These are phyloP conservation scores for Potamarius usumacintae DNA, from an alignment of 2,113 vertebrate species.

Conservation along the genomic window DNA sequence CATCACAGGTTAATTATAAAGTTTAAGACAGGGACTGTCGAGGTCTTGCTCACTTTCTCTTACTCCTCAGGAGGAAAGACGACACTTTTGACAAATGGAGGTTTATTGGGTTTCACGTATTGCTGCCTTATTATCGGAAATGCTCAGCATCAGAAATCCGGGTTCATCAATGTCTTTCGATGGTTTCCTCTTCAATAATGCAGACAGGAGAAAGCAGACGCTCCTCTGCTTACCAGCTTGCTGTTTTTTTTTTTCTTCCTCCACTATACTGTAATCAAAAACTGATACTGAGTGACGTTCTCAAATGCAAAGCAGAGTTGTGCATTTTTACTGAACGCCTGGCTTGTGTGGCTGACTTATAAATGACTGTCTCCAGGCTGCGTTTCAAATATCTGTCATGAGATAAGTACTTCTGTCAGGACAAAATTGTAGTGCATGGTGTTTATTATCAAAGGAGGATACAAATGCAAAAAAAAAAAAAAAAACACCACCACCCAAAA, in stretches of 20 bases:
- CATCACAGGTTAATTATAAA: neutral
- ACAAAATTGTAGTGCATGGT: no score
- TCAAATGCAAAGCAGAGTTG: neutral
- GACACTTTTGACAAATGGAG: constrained; percentile 40
- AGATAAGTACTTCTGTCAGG: constrained; percentile 4
- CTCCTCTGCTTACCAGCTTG: constrained; percentile 42
- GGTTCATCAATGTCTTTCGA: constrained; percentile 28
- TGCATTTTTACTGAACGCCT: neutral
- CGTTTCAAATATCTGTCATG: constrained; percentile 1
- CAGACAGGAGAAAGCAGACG: constrained; percentile 52
- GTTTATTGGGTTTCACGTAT: constrained; percentile 49
- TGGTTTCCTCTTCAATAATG: constrained; percentile 60
- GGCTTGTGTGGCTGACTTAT: neutral
- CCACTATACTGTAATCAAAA: constrained; percentile 54
- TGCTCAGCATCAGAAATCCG: constrained; percentile 49
- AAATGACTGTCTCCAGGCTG: constrained; percentile 1
- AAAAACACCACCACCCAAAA: no score
- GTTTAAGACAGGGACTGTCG: neutral
- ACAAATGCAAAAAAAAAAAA: neutral
- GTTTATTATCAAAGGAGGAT: constrained; percentile 1
- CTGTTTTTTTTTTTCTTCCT: constrained; percentile 34
- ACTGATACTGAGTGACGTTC: constrained; percentile 21
- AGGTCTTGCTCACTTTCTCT: neutral
- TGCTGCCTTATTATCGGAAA: constrained; percentile 51
- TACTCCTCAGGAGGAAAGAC: constrained; percentile 21